phyloP scores from a whole-genome alignment of 2,888 invertebrate genomes.

The Agonum fuliginosum region DNA sequence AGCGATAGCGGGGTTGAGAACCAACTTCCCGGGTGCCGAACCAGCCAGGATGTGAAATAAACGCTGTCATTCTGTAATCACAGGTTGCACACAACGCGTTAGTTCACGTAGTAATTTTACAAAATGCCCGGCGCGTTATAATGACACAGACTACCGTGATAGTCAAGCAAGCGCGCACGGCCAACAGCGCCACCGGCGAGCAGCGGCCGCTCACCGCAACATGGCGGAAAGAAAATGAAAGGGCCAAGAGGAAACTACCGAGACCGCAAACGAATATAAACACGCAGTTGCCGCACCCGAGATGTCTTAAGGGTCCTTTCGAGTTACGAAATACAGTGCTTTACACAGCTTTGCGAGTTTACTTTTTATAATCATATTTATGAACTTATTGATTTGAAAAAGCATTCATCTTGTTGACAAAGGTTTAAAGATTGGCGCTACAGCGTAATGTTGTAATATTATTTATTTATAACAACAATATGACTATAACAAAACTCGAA shows the following conservation, averaged over 20 bases:
- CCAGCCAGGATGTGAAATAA: slow-evolving; percentile 54
- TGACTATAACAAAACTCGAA: too few relatives aligned
- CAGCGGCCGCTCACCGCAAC: slow-evolving; percentile 3
- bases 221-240: slow-evolving; percentile 31
- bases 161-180: slow-evolving; percentile 32
- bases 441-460: too few relatives aligned
- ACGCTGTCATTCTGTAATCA: slow-evolving; percentile 56
- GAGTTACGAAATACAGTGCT: too few relatives aligned
- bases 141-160: slow-evolving; percentile 51
- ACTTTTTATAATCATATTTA: too few relatives aligned
- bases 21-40: slow-evolving; percentile 44
- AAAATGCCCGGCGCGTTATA: slow-evolving; percentile 55
- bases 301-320: slow-evolving; percentile 38
- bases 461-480: too few relatives aligned
- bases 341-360: too few relatives aligned
- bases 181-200: slow-evolving; percentile 25
- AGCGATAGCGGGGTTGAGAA: slow-evolving; percentile 48
- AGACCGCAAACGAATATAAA: slow-evolving; percentile 31
- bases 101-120: slow-evolving; percentile 58
- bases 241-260: slow-evolving; percentile 34
- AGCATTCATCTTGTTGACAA: too few relatives aligned
- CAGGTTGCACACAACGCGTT: slow-evolving; percentile 21
- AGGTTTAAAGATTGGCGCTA: too few relatives aligned
- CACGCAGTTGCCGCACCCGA: neutral
- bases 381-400: too few relatives aligned